phyloP scores from a whole-genome alignment of 2,888 invertebrate genomes.

The Pomacea canaliculata region DNA sequence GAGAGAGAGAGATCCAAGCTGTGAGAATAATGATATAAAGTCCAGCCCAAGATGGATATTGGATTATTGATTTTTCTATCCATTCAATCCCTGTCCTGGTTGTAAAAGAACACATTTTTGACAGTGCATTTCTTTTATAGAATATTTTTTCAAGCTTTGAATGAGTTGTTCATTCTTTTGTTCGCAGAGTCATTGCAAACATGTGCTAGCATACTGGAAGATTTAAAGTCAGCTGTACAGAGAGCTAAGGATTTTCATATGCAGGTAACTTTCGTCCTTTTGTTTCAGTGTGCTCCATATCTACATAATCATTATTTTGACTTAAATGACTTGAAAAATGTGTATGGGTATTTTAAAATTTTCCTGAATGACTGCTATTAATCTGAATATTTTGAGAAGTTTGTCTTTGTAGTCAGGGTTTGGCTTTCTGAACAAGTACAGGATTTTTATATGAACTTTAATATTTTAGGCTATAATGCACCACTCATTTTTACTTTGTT shows the following conservation, averaged over 20 bases:
- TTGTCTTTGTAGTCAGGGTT: no score
- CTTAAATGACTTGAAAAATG: not conserved
- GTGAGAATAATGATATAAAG: no score
- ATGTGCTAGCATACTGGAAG: slow-evolving; percentile 14
- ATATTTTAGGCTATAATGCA: no score
- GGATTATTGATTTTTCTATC: no score
- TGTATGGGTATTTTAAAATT: no score
- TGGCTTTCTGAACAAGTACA: no score
- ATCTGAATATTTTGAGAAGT: no score
- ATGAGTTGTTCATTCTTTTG: not conserved
- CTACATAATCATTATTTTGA: not conserved
- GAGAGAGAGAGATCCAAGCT: no score
- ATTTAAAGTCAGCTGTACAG: slow-evolving; percentile 17
- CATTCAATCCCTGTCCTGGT: not conserved
- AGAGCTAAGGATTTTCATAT: slow-evolving; percentile 20
- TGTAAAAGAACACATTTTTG: not conserved
- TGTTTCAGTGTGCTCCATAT: not conserved
- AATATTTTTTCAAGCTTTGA: not conserved
- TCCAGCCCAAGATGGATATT: no score
- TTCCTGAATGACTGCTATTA: no score
- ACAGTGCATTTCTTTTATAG: not conserved
- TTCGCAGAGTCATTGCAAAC: not conserved
- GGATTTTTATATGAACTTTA: no score
- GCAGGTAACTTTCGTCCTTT: not conserved
- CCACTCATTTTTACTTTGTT: no score